Evolutionary conservation across 2,888 invertebrate species (phyloP).

Genomic region (Drosophila rellima): DNA sequence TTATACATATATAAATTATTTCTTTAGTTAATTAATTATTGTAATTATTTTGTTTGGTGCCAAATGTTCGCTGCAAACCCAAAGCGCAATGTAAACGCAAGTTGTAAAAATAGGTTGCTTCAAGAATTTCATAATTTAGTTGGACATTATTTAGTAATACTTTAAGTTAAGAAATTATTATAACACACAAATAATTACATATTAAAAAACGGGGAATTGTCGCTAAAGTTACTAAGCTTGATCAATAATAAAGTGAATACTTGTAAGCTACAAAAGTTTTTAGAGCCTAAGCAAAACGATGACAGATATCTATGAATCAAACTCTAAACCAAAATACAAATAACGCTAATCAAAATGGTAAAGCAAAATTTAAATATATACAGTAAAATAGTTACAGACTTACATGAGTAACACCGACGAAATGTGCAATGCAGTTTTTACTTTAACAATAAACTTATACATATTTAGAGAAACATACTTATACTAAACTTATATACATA

Average conservation of each 20-base stretch:
- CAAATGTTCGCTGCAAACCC: slow-evolving; percentile 65
- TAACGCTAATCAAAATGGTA: slow-evolving; percentile 65
- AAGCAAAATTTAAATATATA: slow-evolving; percentile 24
- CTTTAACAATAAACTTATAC: slow-evolving; percentile 64
- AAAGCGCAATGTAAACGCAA: slow-evolving; percentile 61
- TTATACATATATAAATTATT: slow-evolving; percentile 11
- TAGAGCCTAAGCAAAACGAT: slow-evolving; percentile 26
- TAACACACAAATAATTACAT: slow-evolving; percentile 13
- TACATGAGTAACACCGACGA: slow-evolving; percentile 36
- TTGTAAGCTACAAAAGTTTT: slow-evolving; percentile 29
- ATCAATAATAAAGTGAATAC: slow-evolving; percentile 48
- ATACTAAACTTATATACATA: slow-evolving; percentile 28
- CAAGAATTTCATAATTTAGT: slow-evolving; percentile 34
- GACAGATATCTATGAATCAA: slow-evolving; percentile 58
- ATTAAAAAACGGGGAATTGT: slow-evolving; percentile 57
- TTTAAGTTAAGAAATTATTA: slow-evolving; percentile 25
- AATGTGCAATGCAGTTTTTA: slow-evolving; percentile 83
- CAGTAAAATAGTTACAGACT: slow-evolving; percentile 20
- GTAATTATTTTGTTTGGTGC: slow-evolving; percentile 65
- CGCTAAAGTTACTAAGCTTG: slow-evolving; percentile 71
- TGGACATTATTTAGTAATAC: slow-evolving; percentile 19
- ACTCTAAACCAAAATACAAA: slow-evolving; percentile 59
- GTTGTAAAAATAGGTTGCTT: slow-evolving; percentile 69
- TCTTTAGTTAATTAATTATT: slow-evolving; percentile 31
- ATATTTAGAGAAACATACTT: slow-evolving; percentile 26